These are phyloP conservation scores for Tethya wilhelma DNA, from an alignment of 37 sponge, comb jelly and placozoan genomes.

Conservation along the genomic window DNA sequence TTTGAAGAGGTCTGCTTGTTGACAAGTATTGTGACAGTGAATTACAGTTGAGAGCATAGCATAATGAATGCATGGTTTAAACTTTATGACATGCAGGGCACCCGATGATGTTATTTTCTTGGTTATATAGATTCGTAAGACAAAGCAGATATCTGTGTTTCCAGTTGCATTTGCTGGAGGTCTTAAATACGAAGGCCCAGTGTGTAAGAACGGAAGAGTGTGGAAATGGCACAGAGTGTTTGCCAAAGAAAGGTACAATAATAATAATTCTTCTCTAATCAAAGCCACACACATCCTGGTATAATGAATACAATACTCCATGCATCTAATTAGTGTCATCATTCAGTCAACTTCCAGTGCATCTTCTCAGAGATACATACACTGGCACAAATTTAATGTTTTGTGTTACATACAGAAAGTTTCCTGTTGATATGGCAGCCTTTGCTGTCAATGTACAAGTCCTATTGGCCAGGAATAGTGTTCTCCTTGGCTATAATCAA, in stretches of 20 bases:
- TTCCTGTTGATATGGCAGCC: slow-evolving; percentile 45
- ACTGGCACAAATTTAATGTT: neutral
- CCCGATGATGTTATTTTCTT: too few species aligned
- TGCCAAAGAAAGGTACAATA: slow-evolving; percentile 52
- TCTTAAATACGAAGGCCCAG: slow-evolving; percentile 84
- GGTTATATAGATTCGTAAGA: slow-evolving; percentile 63
- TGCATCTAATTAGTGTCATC: neutral
- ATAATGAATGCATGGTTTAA: too few species aligned
- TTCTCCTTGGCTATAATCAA: neutral
- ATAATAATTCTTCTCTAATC: slow-evolving; percentile 17
- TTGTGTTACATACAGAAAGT: neutral
- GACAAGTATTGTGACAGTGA: too few species aligned
- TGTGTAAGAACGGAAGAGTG: slow-evolving; percentile 64
- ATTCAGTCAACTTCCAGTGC: neutral
- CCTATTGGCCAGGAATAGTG: neutral
- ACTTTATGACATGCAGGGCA: too few species aligned
- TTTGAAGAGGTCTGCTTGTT: slow-evolving; percentile 88
- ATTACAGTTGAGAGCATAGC: too few species aligned
- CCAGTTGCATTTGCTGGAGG: slow-evolving; percentile 89
- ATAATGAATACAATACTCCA: neutral
- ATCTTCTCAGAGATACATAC: neutral
- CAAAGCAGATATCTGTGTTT: slow-evolving; percentile 77
- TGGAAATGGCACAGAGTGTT: slow-evolving; percentile 74
- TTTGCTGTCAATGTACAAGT: slow-evolving; percentile 22
- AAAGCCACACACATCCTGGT: neutral